Evolutionary conservation across 2,797 vertebrate genomes (phyloP).

Genomic region (Pseudochaenichthys georgianus): DNA sequence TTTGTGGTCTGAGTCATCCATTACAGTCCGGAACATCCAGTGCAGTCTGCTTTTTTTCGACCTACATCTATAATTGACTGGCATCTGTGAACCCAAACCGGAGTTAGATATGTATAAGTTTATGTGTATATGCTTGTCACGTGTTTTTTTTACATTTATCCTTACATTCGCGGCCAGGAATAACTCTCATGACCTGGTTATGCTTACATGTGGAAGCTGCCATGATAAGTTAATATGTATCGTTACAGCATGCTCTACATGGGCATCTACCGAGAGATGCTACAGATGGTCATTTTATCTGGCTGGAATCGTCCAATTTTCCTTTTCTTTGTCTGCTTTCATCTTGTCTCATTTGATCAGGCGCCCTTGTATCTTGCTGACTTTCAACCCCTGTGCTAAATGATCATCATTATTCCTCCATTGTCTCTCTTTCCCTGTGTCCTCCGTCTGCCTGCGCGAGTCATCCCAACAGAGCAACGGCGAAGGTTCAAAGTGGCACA

Average conservation of each 20-base stretch:
- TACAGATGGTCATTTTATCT: conserved; percentile 20
- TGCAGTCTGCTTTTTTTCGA: conserved; percentile 45
- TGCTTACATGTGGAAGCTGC: conserved; percentile 43
- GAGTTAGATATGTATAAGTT: conserved; percentile 21
- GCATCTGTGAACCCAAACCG: conserved; percentile 47
- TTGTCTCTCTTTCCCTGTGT: conserved; percentile 10
- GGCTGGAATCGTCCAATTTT: conserved; percentile 5
- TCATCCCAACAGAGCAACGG: conserved; percentile 39
- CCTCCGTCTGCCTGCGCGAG: conserved; percentile 31
- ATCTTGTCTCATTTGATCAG: conserved; percentile 49
- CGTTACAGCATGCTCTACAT: conserved; percentile 17
- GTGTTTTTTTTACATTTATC: conserved; percentile 20
- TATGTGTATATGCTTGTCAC: not conserved
- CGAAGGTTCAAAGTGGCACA: conserved; percentile 51
- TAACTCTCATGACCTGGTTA: conserved; percentile 45
- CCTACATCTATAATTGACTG: conserved; percentile 65
- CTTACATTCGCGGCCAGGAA: conserved; percentile 46
- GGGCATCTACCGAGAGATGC: conserved; percentile 8
- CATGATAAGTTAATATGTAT: conserved; percentile 39
- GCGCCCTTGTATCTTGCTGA: conserved; percentile 4
- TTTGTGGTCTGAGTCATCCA: conserved; percentile 47
- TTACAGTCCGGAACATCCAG: conserved; percentile 14
- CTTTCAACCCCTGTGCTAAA: conserved; percentile 37
- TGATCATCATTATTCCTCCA: conserved; percentile 37
- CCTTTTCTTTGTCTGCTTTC: conserved; percentile 9